Evolutionary conservation across 1,140 invertebrate genomes (phyloP), one percentile per base, ranked within the genome.

Genomic region (Lordiphosa collinella): DNA sequence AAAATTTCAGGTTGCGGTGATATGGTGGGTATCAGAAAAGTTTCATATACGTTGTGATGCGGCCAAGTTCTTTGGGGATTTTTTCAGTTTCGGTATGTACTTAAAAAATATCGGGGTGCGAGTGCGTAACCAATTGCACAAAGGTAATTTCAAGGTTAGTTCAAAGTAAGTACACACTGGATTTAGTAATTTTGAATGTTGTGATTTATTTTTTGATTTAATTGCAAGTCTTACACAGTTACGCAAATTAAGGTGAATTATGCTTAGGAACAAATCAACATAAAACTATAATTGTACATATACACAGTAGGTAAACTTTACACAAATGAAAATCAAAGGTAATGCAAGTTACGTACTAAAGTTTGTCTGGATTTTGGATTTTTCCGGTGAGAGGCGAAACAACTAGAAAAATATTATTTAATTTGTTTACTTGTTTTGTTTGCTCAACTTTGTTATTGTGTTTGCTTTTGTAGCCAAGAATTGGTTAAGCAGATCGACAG

Each of bases 151-250:
- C n/a, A n/a, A n/a, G n/a, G n/a, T n/a, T 11, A 51, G 11, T 1
- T 40, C 1, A 13, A 8, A 29, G 1, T 6, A 43, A 11, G 4
- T 8, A n/a, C 18, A 14, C 3, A 11, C 9, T 9, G 36, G 0
- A 8, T 31, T 4, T 3, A 67, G 22, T 68, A 68, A 67, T 75
- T 82, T 58, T 57, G 50, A 82, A 80, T 82, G 62, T 43, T 84
- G 78, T 76, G 76, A 54, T 80, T 80, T 80, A 80, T 80, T 80
- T 80, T 79, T 82, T 80, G 78, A 80, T 80, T 82, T 18, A 80
- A 82, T 80, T 80, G 76, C 76, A 80, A 76, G 16, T 67, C 61
- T 80, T 79, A 79, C 50, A 71, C 44, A 82, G 51, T 82, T 72
- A 68, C 51, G 59, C 56, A 80, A 76, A 72, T 57, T 46, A 60